Base-by-base conservation (phyloP, 2,797 vertebrate species). In the Leucoraja ocellata region DNA sequence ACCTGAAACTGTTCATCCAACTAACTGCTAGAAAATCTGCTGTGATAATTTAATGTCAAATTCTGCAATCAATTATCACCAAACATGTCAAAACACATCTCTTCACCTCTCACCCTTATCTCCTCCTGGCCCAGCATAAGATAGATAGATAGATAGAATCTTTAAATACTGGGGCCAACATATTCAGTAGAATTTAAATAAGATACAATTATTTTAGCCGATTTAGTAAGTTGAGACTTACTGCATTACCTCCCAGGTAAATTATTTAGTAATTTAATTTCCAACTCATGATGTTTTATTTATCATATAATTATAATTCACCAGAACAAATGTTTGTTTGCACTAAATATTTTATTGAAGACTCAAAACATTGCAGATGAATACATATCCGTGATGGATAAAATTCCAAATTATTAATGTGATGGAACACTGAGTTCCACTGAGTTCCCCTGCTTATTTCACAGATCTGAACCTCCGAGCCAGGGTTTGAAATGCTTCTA, bases 271-370 rank as follows among this genome's bases (percentile, higher is more conserved):
- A 88, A 68, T 65, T 65, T 65, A 65, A 65, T 88, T 88, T 63
- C 63, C n/a, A 21, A 36, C n/a, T 68, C 84, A 39, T 68, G n/a
- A 88, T 88, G 63, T 88, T 88, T 36, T 68, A 88, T 88, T 88
- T 88, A 88, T 88, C 21, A 68, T 21, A 68, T 88, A 68, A 88
- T 88, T 88, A 88, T 88, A 68, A 88, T 68, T 68, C 84, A 18
- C 84, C 61, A 88, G 63, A 88, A 88, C 63, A 88, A 68, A 88
- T 88, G n/a, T 88, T 88, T 68, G 61, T 68, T 88, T 88, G 61
- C 84, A 88, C 63, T 88, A n/a, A 88, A 88, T 68, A 88, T 88
- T 88, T 88, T 88, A 88, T 88, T 68, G n/a, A 32, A 68, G 32
- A 36, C 63, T 63, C 21, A 88, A 88, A 88, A 36, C 68, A 68